Percentiles rank a stretch among this genome's conserved stretches.
These are phyloP conservation scores for Eufriesea mexicana DNA, from an alignment of 1,140 invertebrate species.

Conservation along the genomic window DNA sequence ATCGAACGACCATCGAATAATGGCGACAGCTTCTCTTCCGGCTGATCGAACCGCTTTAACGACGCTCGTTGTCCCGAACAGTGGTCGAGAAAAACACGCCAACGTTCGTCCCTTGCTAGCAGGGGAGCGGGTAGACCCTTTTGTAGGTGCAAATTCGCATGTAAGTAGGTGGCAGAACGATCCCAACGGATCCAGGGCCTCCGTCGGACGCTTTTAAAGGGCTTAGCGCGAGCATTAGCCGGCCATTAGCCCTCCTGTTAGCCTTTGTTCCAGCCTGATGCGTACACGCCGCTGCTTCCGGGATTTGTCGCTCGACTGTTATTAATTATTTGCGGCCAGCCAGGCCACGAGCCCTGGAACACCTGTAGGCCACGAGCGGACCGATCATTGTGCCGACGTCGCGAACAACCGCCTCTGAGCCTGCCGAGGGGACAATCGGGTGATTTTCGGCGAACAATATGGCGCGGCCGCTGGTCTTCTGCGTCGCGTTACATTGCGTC, in stretches of 20 bases:
- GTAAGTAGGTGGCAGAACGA: constrained; percentile 66
- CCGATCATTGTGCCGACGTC: neutral
- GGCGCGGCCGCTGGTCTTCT: neutral
- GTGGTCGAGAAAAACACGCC: constrained; percentile 9
- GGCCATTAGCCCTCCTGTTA: constrained; percentile 57
- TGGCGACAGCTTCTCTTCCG: constrained; percentile 37
- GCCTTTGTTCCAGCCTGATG: constrained; percentile 58
- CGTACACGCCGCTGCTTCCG: constrained; percentile 42
- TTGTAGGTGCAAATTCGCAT: constrained; percentile 73
- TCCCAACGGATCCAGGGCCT: constrained; percentile 8
- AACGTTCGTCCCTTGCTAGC: neutral
- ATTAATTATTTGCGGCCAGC: constrained; percentile 61
- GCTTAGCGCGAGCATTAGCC: constrained; percentile 61
- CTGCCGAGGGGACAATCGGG: neutral
- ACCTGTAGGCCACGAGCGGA: constrained; percentile 51
- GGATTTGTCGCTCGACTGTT: constrained; percentile 63
- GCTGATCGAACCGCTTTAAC: constrained; percentile 37
- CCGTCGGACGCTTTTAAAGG: constrained; percentile 67
- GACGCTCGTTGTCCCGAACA: neutral
- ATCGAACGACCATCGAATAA: constrained; percentile 37
- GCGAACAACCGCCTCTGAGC: constrained; percentile 19
- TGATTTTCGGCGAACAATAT: constrained; percentile 31
- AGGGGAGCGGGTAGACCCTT: constrained; percentile 27
- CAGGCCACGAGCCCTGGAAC: constrained; percentile 20
- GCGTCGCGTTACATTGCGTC: neutral